These are phyloP conservation scores for Lochmaea capreae DNA, from an alignment of 2,888 invertebrate genomes.

Conservation along the genomic window DNA sequence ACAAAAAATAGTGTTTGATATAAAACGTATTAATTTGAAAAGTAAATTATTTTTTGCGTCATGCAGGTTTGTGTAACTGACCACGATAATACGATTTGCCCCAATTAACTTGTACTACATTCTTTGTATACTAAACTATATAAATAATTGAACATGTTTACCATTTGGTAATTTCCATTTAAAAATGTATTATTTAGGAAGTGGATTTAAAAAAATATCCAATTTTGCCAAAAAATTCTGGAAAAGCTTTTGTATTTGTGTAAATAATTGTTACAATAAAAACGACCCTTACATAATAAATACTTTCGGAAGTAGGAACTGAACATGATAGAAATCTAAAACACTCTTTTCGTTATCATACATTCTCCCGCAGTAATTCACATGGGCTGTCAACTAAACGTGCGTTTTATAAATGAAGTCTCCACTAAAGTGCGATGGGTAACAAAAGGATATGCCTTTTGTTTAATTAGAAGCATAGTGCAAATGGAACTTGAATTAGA, in stretches of 20 bases:
- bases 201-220: no score
- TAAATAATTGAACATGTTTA: background rate
- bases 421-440: background rate
- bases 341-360: slow-evolving; percentile 1
- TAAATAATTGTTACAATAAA: background rate
- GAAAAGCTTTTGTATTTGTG: background rate
- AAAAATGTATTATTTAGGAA: no score
- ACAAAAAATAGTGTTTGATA: background rate
- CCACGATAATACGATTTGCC: background rate
- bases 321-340: background rate
- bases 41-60: background rate
- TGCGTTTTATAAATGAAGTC: background rate
- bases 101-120: background rate
- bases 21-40: slow-evolving; percentile 1
- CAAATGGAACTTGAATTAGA: background rate
- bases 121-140: background rate
- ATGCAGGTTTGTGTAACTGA: slow-evolving; percentile 1
- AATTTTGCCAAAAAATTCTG: no score
- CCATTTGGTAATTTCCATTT: background rate
- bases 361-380: background rate
- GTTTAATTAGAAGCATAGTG: background rate
- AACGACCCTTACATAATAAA: background rate
- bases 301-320: slow-evolving; percentile 4
- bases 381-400: background rate
- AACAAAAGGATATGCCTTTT: background rate